Conservation (phyloP, 2,797 vertebrate species). For the Manis javanica region DNA sequence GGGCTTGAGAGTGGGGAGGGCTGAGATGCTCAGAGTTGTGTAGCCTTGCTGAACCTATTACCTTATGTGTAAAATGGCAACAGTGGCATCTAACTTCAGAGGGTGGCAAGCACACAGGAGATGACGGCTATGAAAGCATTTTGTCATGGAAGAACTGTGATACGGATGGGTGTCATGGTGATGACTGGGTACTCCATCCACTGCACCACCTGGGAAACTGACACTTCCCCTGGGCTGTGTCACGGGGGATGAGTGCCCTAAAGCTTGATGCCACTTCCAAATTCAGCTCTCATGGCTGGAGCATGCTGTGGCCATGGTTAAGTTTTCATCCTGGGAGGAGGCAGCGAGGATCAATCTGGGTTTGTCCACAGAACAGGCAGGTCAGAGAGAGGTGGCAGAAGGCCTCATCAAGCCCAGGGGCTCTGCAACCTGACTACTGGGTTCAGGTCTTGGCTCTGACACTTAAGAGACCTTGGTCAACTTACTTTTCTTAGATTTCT, state of each 20-base stretch:
- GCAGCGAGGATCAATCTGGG: neutral
- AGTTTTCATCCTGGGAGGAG: neutral
- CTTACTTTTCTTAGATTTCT: neutral
- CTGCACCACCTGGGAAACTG: neutral
- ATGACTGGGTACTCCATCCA: neutral
- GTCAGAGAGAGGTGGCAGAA: neutral
- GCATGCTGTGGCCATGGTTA: no score
- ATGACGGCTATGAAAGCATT: neutral
- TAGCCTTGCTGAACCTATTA: neutral
- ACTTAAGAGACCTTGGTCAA: neutral
- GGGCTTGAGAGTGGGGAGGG: no score
- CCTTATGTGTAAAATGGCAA: neutral
- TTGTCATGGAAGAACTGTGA: neutral
- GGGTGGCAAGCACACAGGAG: neutral
- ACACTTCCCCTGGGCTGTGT: neutral
- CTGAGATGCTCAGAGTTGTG: neutral
- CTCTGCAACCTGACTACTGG: neutral
- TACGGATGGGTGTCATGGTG: neutral
- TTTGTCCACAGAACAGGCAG: neutral
- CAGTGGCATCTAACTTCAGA: neutral
- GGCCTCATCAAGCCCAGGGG: neutral
- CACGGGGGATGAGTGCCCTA: rapidly evolving
- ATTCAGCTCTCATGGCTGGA: neutral
- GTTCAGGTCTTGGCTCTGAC: neutral
- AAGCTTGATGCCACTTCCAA: neutral